phyloP scores from a whole-genome alignment of 1,140 invertebrate species.

The Zeugodacus cucurbitae region DNA sequence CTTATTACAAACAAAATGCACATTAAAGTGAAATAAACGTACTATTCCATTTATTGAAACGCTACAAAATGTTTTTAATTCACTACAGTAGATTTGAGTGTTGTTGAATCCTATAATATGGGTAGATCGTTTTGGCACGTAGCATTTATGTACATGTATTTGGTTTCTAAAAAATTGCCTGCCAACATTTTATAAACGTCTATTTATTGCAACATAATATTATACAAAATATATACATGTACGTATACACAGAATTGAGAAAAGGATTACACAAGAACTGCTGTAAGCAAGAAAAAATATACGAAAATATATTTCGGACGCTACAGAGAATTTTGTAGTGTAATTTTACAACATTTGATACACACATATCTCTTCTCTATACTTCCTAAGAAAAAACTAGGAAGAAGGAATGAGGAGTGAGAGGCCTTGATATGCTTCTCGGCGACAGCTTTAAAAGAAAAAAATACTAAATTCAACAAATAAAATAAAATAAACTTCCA shows the following conservation, averaged over 20 bases:
- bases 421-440: neutral
- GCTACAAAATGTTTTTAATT: neutral
- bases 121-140: too few relatives aligned
- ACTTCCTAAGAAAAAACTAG: constrained; percentile 11
- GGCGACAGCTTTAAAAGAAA: constrained; percentile 22
- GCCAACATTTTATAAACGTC: neutral
- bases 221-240: constrained; percentile 29
- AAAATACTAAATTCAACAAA: constrained; percentile 33
- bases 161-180: neutral
- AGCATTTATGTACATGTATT: too few relatives aligned
- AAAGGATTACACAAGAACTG: constrained; percentile 22
- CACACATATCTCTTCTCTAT: neutral
- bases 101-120: neutral
- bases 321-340: constrained; percentile 40
- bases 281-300: constrained; percentile 32
- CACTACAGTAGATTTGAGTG: neutral
- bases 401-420: neutral
- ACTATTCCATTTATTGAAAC: neutral
- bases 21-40: constrained; percentile 11
- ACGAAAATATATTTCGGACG: neutral
- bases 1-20: neutral
- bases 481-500: neutral
- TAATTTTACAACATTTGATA: constrained; percentile 5
- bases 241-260: constrained; percentile 15
- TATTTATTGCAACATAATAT: constrained; percentile 42